A percentile compares a stretch with the other conserved stretches of the same genome.
These are phyloP conservation scores for Morpho helenor DNA, from an alignment of 2,888 invertebrate genomes.

Conservation along the genomic window DNA sequence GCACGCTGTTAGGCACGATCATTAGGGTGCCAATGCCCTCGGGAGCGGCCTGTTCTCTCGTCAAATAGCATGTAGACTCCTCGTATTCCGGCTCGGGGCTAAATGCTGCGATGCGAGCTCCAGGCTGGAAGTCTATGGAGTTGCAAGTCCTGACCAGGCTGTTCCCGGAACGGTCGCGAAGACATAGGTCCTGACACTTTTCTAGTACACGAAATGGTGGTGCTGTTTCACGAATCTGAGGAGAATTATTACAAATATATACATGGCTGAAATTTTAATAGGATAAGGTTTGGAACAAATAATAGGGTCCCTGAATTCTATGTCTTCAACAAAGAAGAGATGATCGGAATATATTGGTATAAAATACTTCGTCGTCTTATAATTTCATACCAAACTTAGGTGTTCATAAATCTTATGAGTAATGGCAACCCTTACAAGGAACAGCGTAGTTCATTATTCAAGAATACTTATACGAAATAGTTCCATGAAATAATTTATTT, in stretches of 20 bases:
- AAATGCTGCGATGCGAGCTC: slow-evolving; percentile 89
- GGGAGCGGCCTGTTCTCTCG: slow-evolving; percentile 90
- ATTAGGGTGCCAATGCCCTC: slow-evolving; percentile 94
- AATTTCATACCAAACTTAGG: too few relatives aligned
- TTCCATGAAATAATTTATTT: too few relatives aligned
- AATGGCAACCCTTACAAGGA: too few relatives aligned
- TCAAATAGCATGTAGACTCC: slow-evolving; percentile 93
- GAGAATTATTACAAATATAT: neutral
- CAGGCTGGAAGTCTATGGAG: slow-evolving; percentile 95
- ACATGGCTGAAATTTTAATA: neutral
- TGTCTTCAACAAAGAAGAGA: too few relatives aligned
- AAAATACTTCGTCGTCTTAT: too few relatives aligned
- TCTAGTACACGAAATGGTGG: slow-evolving; percentile 93
- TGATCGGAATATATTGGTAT: too few relatives aligned
- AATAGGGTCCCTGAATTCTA: too few relatives aligned
- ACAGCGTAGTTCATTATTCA: too few relatives aligned
- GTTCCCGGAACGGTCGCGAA: slow-evolving; percentile 89
- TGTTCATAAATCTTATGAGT: too few relatives aligned
- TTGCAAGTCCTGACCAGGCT: slow-evolving; percentile 91
- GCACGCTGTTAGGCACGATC: slow-evolving; percentile 92
- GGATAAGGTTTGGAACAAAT: too few relatives aligned
- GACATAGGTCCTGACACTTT: slow-evolving; percentile 92
- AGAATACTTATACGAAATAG: too few relatives aligned
- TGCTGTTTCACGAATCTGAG: slow-evolving; percentile 86
- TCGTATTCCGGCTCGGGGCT: slow-evolving; percentile 91